phyloP scores from a whole-genome alignment of 2,113 vertebrate genomes.

The Dasypus novemcinctus region DNA sequence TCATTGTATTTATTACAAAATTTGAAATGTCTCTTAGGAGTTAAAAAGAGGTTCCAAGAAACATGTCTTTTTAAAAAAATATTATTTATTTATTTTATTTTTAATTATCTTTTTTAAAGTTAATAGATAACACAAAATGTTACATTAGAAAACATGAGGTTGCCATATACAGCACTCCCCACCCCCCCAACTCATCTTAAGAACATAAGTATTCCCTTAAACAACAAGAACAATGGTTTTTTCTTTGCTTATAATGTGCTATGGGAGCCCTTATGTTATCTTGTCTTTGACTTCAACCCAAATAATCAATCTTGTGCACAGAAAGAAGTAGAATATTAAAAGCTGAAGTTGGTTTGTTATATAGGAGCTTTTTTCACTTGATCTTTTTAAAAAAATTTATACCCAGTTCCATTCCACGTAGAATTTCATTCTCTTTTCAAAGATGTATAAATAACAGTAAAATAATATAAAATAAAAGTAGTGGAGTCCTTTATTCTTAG shows the following conservation, averaged over 20 bases:
- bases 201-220: background rate
- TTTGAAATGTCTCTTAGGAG: background rate
- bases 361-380: background rate
- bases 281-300: background rate
- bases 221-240: background rate
- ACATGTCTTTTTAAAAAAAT: too few species aligned
- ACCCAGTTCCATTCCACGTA: background rate
- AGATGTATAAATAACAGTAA: background rate
- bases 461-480: background rate
- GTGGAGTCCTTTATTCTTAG: background rate
- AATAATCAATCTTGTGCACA: background rate
- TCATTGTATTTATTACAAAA: background rate
- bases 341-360: background rate
- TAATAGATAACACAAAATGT: too few species aligned
- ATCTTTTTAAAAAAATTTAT: background rate
- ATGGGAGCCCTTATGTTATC: background rate
- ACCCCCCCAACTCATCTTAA: background rate
- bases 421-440: conserved; percentile 23
- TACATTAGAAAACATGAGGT: too few species aligned
- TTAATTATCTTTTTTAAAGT: too few species aligned
- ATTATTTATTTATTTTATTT: too few species aligned
- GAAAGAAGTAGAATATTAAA: background rate
- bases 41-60: conserved; percentile 13
- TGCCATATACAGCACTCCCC: too few species aligned
- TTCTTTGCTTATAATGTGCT: background rate